These are phyloP conservation scores for Penelope pileata DNA, from an alignment of 2,113 vertebrate species.

Conservation along the genomic window DNA sequence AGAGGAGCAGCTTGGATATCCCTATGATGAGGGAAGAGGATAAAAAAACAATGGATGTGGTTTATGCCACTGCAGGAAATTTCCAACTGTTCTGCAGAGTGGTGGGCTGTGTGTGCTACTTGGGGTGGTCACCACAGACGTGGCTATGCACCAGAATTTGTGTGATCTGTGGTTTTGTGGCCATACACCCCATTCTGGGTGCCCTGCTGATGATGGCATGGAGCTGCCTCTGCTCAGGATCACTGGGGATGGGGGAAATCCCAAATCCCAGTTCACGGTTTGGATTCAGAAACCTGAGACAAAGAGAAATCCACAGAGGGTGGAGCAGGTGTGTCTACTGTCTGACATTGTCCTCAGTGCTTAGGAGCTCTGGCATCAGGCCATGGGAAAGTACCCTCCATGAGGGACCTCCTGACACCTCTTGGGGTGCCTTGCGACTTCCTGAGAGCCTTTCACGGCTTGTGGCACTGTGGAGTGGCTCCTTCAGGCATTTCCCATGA, in stretches of 20 bases:
- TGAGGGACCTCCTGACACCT: background rate
- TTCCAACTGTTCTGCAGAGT: background rate
- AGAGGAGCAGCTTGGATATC: background rate
- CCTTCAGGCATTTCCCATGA: background rate
- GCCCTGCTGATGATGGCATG: accelerated
- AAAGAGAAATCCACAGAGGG: background rate
- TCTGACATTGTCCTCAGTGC: background rate
- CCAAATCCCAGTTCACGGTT: background rate
- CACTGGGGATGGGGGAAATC: accelerated
- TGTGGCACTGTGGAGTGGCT: background rate
- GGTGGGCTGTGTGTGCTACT: background rate
- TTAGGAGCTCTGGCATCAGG: background rate
- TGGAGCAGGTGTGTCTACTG: background rate
- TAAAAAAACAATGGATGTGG: accelerated
- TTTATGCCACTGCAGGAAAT: background rate
- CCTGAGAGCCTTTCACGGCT: background rate
- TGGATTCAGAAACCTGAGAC: background rate
- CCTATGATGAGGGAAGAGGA: background rate
- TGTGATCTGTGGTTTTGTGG: background rate
- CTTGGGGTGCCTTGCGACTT: background rate
- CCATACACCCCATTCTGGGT: accelerated
- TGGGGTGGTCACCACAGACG: background rate
- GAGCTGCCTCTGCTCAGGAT: background rate
- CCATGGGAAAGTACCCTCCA: background rate
- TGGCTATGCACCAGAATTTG: background rate